Evolutionary conservation across 2,797 vertebrate species (phyloP).

Genomic region (Poeciliopsis gracilis): DNA sequence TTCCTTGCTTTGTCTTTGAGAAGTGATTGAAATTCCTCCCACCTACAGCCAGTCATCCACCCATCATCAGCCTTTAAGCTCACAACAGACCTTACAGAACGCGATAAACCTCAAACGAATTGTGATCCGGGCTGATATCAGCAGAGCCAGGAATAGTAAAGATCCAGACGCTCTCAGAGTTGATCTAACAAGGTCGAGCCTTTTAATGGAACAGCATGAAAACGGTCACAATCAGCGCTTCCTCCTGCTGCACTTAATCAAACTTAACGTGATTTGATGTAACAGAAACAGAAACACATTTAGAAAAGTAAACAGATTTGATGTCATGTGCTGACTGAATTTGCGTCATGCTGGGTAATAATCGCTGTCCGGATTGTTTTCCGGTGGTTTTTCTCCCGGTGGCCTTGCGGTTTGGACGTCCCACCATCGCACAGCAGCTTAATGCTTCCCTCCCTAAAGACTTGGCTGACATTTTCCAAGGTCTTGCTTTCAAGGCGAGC

Average conservation of each 20-base stretch:
- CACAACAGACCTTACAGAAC: slow-evolving; percentile 47
- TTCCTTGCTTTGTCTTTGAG: slow-evolving; percentile 74
- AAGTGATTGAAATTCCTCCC: slow-evolving; percentile 74
- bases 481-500: slow-evolving; percentile 68
- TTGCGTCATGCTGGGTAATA: slow-evolving; percentile 37
- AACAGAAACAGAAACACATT: slow-evolving; percentile 54
- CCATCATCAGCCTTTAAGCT: slow-evolving; percentile 29
- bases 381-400: slow-evolving; percentile 47
- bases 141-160: neutral
- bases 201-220: slow-evolving; percentile 24
- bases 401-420: slow-evolving; percentile 65
- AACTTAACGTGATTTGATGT: slow-evolving; percentile 46
- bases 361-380: slow-evolving; percentile 38
- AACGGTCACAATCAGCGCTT: slow-evolving; percentile 41
- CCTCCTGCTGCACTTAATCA: slow-evolving; percentile 54
- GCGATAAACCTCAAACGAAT: slow-evolving; percentile 44
- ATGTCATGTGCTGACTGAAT: slow-evolving; percentile 23
- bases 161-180: slow-evolving; percentile 1
- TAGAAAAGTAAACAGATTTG: slow-evolving; percentile 29
- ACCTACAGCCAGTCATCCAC: slow-evolving; percentile 56
- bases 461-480: slow-evolving; percentile 74
- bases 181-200: slow-evolving; percentile 19
- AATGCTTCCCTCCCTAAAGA: slow-evolving; percentile 70
- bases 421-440: slow-evolving; percentile 65
- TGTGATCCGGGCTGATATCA: slow-evolving; percentile 2